Conservation (phyloP, 2,888 invertebrate genomes). For the Chloroclysta siterata region DNA sequence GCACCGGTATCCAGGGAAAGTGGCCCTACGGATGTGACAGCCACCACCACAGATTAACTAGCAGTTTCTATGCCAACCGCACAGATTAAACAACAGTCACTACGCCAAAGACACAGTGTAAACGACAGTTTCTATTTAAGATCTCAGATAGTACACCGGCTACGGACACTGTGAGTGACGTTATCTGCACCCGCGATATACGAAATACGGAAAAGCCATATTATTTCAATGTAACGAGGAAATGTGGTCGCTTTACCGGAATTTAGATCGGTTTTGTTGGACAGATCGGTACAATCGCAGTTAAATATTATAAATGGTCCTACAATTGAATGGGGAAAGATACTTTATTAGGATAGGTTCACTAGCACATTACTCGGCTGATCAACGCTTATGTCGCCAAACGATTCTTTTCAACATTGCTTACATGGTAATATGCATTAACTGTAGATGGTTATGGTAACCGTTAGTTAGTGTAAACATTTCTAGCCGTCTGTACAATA, state of each 20-base stretch:
- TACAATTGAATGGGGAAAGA: slow-evolving; percentile 18
- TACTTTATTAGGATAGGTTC: background rate
- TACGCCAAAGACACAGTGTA: slow-evolving; percentile 12
- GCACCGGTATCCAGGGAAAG: slow-evolving; percentile 40
- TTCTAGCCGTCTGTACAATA: background rate
- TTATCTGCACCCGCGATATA: slow-evolving; percentile 40
- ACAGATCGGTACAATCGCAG: slow-evolving; percentile 24
- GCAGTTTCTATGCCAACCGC: slow-evolving; percentile 17
- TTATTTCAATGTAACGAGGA: slow-evolving; percentile 43
- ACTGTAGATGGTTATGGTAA: background rate
- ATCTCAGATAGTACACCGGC: slow-evolving; percentile 33
- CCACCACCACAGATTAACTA: slow-evolving; percentile 16
- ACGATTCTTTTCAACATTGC: background rate
- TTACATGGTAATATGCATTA: background rate
- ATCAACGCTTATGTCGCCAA: background rate
- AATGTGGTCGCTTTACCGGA: slow-evolving; percentile 36
- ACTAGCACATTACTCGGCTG: background rate
- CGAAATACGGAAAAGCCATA: slow-evolving; percentile 42
- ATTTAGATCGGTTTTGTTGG: slow-evolving; percentile 35
- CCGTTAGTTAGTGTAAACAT: background rate
- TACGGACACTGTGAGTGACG: slow-evolving; percentile 40
- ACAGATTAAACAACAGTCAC: slow-evolving; percentile 14
- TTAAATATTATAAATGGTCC: slow-evolving; percentile 16
- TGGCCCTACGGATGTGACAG: slow-evolving; percentile 41
- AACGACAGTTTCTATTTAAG: slow-evolving; percentile 18